Base-by-base conservation (phyloP, 2,797 vertebrate species). In the Botia almorhae region DNA sequence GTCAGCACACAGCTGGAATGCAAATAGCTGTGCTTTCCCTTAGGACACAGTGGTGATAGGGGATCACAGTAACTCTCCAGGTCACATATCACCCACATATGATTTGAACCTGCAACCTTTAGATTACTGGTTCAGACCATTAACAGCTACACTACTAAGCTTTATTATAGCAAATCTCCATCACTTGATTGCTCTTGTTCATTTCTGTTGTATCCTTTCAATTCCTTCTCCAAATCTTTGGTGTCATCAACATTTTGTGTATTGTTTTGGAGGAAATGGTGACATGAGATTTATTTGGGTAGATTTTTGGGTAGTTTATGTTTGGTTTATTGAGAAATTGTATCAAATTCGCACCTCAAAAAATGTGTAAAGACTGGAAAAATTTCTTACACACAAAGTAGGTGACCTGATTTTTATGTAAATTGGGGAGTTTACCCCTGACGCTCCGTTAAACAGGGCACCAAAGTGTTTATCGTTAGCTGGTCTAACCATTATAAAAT, bases 361-460 rank as follows among this genome's bases (percentile, higher is more conserved):
- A 53, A 80, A 81, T 80, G 81, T 78, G 80, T 48, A 51, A 74
- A 48, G 53, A 67, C 69, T 26, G 23, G 70, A 23, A 74, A 68
- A 64, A 78, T 78, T 83, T 82, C 85, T 84, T 84, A 81, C 83
- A 87, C 80, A 46, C 56, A 89, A 93, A 92, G 82, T 90, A 90
- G 93, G 92, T 93, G 93, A 93, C 93, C 92, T 91, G 73, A 79
- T 92, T 92, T 85, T 82, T 80, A 87, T 83, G 88, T 85, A 85
- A 90, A 89, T 85, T 79, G 82, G 85, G 87, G 87, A 85, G 82
- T 89, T 81, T 90, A 88, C 88, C 89, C 87, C 86, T 82, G 87
- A 90, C 79, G 84, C 77, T 74, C 85, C 74, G 77, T 26, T 50
- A 78, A 90, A 89, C 64, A 75, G 85, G 85, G 87, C 85, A 60